Base-by-base conservation (phyloP, 2,888 invertebrate genomes). In the Xylophagus ater region DNA sequence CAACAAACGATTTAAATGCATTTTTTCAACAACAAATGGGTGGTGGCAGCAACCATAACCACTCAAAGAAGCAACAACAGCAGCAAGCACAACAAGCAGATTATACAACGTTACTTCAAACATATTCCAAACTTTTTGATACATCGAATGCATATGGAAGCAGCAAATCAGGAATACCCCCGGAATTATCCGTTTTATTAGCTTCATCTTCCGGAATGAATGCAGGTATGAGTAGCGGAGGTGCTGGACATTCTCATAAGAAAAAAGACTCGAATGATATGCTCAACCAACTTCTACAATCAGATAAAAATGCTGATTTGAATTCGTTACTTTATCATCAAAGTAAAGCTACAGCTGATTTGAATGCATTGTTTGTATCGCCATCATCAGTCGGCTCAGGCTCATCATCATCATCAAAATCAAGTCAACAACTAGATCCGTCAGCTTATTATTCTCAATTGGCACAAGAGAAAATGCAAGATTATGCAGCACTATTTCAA, bases 401-500 rank as follows among this genome's bases (percentile, higher is more conserved):
- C 28, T 45, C 48, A 13, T 38, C 38, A 8, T 36, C 50, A 2
- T 47, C 52, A 2, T 47, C 52, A 3, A 50, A 49, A 17, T 40
- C 48, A 2, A 53, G 53, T 0, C 45, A 58, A n/a, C 51, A 53
- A 6, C n/a, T n/a, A n/a, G 58, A 57, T 41, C 53, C 60, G 4
- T 54, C 59, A 21, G 52, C 57, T 1, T 62, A 62, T 31, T 64
- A 63, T 41, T 58, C 60, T 44, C 62, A 62, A 4, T 42, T 62
- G 39, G 58, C 62, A 2, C 60, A 47, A 62, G 71, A 50, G 62
- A 71, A 58, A 64, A 72, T 47, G 61, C 73, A 43, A 66, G 73
- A 47, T 60, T 70, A 54, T 58, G 68, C 47, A 45, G 69, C 49
- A 26, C 47, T 44, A 54, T 73, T 44, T 60, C 70, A 47, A 54